These are phyloP conservation scores for Pandemis heparana DNA, from an alignment of 2,888 invertebrate genomes.

Conservation along the genomic window DNA sequence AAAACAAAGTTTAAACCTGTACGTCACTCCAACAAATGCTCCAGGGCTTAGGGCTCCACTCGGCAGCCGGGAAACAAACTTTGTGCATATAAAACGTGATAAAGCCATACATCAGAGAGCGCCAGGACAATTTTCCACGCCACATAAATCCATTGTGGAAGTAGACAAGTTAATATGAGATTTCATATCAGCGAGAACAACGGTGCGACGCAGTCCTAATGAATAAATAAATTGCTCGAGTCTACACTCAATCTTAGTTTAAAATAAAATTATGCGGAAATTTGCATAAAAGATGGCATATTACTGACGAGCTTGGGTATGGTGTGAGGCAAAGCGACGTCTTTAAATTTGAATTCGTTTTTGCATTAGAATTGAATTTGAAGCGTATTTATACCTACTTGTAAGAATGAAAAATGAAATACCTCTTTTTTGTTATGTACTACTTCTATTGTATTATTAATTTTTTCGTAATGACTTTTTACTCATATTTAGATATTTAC, in stretches of 20 bases:
- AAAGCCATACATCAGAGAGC: slow-evolving; percentile 61
- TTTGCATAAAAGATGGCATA: slow-evolving; percentile 40
- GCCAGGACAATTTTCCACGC: slow-evolving; percentile 66
- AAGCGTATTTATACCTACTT: neutral
- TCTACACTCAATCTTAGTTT: slow-evolving; percentile 46
- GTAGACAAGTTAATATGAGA: slow-evolving; percentile 76
- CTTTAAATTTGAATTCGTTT: slow-evolving; percentile 5
- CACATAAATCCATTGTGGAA: slow-evolving; percentile 70
- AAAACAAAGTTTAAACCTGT: slow-evolving; percentile 28
- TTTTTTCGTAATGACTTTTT: no score
- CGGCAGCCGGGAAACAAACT: slow-evolving; percentile 32
- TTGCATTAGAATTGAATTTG: neutral
- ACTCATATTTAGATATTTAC: no score
- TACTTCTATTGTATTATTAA: no score
- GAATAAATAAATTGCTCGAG: slow-evolving; percentile 47
- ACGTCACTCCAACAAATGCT: slow-evolving; percentile 22
- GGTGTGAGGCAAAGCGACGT: neutral
- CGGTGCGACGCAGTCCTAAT: slow-evolving; percentile 43
- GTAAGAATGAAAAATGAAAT: neutral
- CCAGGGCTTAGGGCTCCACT: slow-evolving; percentile 25
- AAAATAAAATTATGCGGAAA: slow-evolving; percentile 40
- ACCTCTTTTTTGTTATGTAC: no score
- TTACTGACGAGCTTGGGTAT: slow-evolving; percentile 20
- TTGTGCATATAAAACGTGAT: slow-evolving; percentile 49
- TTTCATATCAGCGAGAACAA: slow-evolving; percentile 60